Base-by-base conservation (phyloP, 2,888 invertebrate genomes). In the Parthenolecanium corni region DNA sequence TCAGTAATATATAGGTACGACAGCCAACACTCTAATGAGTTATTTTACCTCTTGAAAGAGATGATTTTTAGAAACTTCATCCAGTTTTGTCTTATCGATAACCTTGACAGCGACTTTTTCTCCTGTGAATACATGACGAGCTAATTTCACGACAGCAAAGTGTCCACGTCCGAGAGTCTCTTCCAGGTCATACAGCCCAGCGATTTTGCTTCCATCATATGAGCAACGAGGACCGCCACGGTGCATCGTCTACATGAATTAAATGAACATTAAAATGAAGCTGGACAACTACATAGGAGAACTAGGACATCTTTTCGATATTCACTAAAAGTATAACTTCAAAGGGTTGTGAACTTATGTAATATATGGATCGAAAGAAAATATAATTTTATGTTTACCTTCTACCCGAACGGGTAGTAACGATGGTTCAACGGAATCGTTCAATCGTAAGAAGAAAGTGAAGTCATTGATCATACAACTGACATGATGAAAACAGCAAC, bases 81-180 rank as follows among this genome's bases (percentile, higher is more conserved):
- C 97, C 70, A 99, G 77, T 77, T 96, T 96, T 70, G 87, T 91
- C 77, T 99, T 98, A 76, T 98, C 98, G 72, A 98, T 98, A 66
- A 98, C 89, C 82, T 94, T 94, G 62, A 94, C 93, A 63, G 94
- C 93, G 64, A 97, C 97, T 77, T 93, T 93, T 78, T 95, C 95
- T 40, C 96, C 96, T 58, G 98, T 98, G 76, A 98, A 97, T 64
- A 97, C 97, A 80, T 98, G 98, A 67, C 92, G 80, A 24, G 98
- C 98, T 67, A 94, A 78, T 78, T 97, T 98, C 51, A 97, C 97
- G 67, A 96, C 94, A 66, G 97, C 97, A 79, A 96, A 98, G 77
- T 98, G 97, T 65, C 97, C 98, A 66, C 93, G 87, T 52, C 98
- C 98, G 64, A 98, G 82, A 3, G 97, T 98, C 74, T 94, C 91